Percentiles rank a stretch among this genome's conserved stretches.
These are phyloP conservation scores for Micoletzkya japonica DNA, from an alignment of 2,888 invertebrate genomes.

Conservation along the genomic window DNA sequence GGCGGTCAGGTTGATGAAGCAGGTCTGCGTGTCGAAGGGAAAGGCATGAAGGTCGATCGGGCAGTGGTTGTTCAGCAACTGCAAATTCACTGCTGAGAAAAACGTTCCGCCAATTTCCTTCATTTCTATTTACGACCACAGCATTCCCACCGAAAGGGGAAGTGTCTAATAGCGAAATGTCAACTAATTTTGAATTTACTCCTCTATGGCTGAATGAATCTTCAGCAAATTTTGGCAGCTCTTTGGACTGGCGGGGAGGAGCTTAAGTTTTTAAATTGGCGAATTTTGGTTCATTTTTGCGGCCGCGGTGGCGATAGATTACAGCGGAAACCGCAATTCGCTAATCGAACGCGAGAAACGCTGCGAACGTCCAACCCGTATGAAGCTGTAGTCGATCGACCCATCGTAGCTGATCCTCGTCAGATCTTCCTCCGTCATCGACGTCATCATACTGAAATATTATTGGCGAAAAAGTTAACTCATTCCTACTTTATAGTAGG, in stretches of 20 bases:
- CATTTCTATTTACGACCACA: neutral
- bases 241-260: no score
- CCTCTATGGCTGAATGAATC: no score
- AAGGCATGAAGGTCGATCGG: conserved; percentile 20
- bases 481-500: neutral
- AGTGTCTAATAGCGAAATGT: neutral
- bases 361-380: conserved; percentile 8
- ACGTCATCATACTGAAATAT: neutral
- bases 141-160: neutral
- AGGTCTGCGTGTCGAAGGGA: conserved; percentile 23
- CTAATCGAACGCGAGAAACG: no score
- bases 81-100: neutral
- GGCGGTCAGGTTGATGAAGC: conserved; percentile 22
- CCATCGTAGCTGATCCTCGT: conserved; percentile 3
- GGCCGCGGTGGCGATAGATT: no score
- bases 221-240: no score
- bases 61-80: conserved; percentile 25
- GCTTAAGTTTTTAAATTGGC: no score
- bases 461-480: neutral
- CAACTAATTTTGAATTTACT: no score
- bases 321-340: no score
- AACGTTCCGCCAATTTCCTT: neutral
- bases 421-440: conserved; percentile 12
- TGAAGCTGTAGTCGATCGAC: conserved; percentile 18
- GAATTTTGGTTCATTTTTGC: no score